Base-by-base conservation (phyloP, 2,888 invertebrate genomes). In the Tribolium freemani region DNA sequence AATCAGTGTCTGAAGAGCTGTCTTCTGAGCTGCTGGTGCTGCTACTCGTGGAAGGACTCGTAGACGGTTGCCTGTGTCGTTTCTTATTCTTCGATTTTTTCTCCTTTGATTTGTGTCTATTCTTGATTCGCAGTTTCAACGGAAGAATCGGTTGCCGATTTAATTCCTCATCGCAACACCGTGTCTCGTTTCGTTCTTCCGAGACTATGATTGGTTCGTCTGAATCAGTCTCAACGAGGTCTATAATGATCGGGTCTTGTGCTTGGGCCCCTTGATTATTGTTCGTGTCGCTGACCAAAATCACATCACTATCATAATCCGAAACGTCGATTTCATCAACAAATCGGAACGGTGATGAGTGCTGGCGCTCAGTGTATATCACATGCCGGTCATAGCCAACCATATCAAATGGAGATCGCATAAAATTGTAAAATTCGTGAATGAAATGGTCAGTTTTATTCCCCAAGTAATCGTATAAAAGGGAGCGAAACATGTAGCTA, bases 341-440 rank as follows among this genome's bases (percentile, higher is more conserved):
- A 53, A 68, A 57, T 56, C 48, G 63, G 56, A 66, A 30, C 21
- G 71, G 53, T 46, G 75, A 13, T 51, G 75, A 9, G 13, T 77
- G 75, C 5, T 76, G 80, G 67, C 82, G 72, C 50, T 82, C 89
- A 0, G 90, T 89, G 83, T 94, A 94, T 75, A 90, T 90, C 16
- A 93, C 91, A 78, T 91, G 88, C 16, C 92, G 88, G 83, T 94
- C 94, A 81, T 94, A 94, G n/a, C 93, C 94, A 64, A 91, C 88
- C 90, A 97, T 91, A 83, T 96, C 96, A 84, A 92, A 95, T 0
- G 95, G 95, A 8, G 96, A 96, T 26, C 93, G 90, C 31, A 97
- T 96, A 87, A 94, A 98, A 84, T 92, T 92, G 80, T 93, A 91
- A 73, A 98, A 90, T 83, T 98, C 97, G 84, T 97, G 96, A 31